Evolutionary conservation across 53 echinoderm and acorn worm genomes (phyloP).

Genomic region (Holothuria scabra): DNA sequence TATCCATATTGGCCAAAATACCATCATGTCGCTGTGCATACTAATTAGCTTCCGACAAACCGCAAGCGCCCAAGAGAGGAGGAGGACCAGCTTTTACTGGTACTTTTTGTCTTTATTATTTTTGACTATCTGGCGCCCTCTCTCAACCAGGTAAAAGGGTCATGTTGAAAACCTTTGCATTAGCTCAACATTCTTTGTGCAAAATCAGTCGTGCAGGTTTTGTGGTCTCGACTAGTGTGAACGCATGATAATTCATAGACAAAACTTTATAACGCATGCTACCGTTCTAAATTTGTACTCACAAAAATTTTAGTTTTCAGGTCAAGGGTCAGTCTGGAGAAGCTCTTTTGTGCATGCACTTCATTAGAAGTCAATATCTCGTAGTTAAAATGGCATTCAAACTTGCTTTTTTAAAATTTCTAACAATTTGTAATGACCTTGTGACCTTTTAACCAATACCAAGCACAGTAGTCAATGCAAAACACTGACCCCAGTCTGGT

Average conservation of each 20-base stretch:
- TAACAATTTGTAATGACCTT: conserved; percentile 43
- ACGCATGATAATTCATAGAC: conserved; percentile 31
- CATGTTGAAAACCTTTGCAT: conserved; percentile 22
- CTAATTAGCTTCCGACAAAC: conserved; percentile 99
- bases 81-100: conserved; percentile 88
- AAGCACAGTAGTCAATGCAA: conserved; percentile 42
- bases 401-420: conserved; percentile 33
- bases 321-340: conserved; percentile 33
- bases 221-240: conserved; percentile 28
- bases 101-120: conserved; percentile 80
- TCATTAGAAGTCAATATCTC: conserved; percentile 34
- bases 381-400: conserved; percentile 50
- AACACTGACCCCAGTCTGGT: conserved; percentile 53
- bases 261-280: conserved; percentile 42
- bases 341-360: conserved; percentile 43
- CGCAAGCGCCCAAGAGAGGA: conserved; percentile 96
- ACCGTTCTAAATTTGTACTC: conserved; percentile 30
- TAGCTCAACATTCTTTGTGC: conserved; percentile 29
- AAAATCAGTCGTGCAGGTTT: conserved; percentile 27
- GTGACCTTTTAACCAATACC: conserved; percentile 43
- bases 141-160: conserved; percentile 52
- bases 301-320: conserved; percentile 43
- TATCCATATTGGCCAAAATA: conserved; percentile 99
- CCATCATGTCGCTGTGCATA: conserved; percentile 99
- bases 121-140: conserved; percentile 59